Evolutionary conservation across 2,888 invertebrate species (phyloP), one percentile per base, ranked within the genome.

Genomic region (Eupithecia tripunctaria): DNA sequence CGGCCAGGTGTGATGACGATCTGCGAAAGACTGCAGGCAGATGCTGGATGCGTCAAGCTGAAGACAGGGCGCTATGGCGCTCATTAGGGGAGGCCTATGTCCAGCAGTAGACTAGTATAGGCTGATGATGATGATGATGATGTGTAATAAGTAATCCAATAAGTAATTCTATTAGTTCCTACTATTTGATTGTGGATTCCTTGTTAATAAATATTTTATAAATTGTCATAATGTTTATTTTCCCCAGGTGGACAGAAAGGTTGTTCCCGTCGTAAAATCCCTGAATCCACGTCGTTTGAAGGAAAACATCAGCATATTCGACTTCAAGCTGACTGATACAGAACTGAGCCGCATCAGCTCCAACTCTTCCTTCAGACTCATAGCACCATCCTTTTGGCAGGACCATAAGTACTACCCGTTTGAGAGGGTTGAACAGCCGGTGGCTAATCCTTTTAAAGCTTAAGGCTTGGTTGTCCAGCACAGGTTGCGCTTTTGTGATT

Each of bases 321-420:
- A 93, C 76, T 94, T 94, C 72, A 81, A 85, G 5, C 76, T 94
- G 8, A 81, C 84, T 0, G 59, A 80, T 0, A 83, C 84, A 6
- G 94, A 94, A 62, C 86, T 91, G 0, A 80, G 82, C 5, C 80
- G 75, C 32, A 87, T 94, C 0, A 87, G 83, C 65, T 38, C 85
- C 14, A 78, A 92, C 60, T 76, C 80, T 0, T 73, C 83, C 6
- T 86, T 81, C 0, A 80, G 93, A 15, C 88, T 84, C 66, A 90
- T 90, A 0, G 32, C 84, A 0, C 94, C 94, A 0, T 89, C 93
- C 0, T 94, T 94, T 76, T 94, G 94, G 94, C 94, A 94, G 81
- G 77, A 82, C 1, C 92, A 93, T 38, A 86, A 84, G 2, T 80
- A 91, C 78, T 94, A 94, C 59, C 94, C 94, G 0, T 94, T 94